Percentiles rank a stretch among this genome's conserved stretches.
These are phyloP conservation scores for Anomalospiza imberbis DNA, from an alignment of 2,797 vertebrate species.

Conservation along the genomic window DNA sequence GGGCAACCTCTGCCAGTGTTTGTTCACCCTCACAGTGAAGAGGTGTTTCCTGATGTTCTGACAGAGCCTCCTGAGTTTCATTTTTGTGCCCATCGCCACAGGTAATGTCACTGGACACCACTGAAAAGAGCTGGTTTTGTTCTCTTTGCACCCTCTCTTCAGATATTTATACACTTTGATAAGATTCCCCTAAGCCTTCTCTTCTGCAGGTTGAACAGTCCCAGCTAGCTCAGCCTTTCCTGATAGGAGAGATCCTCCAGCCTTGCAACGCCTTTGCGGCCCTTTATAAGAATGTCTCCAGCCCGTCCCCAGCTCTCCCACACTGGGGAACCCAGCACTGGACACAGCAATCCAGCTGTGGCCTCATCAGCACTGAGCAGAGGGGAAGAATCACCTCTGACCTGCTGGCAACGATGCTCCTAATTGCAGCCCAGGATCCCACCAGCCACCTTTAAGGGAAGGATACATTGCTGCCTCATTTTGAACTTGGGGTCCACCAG, in stretches of 20 bases:
- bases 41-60: neutral
- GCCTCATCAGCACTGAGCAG: neutral
- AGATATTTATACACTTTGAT: neutral
- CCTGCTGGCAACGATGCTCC: neutral
- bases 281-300: neutral
- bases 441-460: neutral
- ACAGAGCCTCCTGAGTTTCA: neutral
- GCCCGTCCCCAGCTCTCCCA: neutral
- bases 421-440: neutral
- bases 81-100: neutral
- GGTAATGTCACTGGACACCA: neutral
- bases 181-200: neutral
- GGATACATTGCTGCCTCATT: neutral
- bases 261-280: accelerated
- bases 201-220: neutral
- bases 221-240: neutral
- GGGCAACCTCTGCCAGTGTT: neutral
- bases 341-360: neutral
- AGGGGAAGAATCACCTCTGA: neutral
- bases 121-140: neutral
- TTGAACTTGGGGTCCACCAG: neutral
- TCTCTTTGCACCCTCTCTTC: neutral
- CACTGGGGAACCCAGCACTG: neutral
- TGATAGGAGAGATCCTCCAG: neutral
- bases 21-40: neutral